A percentile compares a stretch with the other conserved stretches of the same genome.
Conservation (phyloP, 2,113 vertebrate species). For the Choloepus hoffmanni region DNA sequence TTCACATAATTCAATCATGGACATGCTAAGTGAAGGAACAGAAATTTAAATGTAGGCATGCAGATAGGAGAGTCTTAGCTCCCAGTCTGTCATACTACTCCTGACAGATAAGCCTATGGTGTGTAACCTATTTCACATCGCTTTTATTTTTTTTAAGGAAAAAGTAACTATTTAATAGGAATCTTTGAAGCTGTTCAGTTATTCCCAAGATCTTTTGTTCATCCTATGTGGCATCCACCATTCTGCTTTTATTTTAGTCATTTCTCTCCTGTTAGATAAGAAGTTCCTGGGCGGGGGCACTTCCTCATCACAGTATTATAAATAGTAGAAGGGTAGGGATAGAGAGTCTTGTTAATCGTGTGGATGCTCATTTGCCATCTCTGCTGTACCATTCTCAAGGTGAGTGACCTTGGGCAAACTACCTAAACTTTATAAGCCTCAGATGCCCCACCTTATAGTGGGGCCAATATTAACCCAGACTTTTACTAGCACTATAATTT, state of each 20-base stretch:
- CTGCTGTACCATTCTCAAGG: not conserved
- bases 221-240: not conserved
- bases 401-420: not conserved
- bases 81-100: not conserved
- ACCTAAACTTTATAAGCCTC: not conserved
- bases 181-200: not conserved
- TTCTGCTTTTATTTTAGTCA: not conserved
- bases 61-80: not conserved
- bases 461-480: not conserved
- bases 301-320: not conserved
- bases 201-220: not conserved
- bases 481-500: not conserved
- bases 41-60: not conserved
- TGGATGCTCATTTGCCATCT: not conserved
- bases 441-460: not conserved
- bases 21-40: not conserved
- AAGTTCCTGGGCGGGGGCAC: not conserved
- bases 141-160: not conserved
- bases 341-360: fast-evolving
- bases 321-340: not conserved
- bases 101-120: not conserved
- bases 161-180: not conserved
- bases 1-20: not conserved
- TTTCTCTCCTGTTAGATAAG: not conserved
- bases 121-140: not conserved